Evolutionary conservation across 2,888 invertebrate genomes (phyloP).

Genomic region (Latheticus oryzae): DNA sequence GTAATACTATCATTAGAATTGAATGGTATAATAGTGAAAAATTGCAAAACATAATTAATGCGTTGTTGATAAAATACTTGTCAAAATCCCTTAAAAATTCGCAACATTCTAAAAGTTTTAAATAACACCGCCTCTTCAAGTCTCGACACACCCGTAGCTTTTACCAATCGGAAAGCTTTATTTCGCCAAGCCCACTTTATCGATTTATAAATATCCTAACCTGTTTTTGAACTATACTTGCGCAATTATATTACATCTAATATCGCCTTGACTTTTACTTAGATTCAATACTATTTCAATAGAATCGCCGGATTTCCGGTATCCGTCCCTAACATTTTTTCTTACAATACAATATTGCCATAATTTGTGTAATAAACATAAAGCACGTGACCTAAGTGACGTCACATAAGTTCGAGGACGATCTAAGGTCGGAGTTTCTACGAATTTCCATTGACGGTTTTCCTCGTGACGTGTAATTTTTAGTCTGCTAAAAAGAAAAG

Average conservation of each 20-base stretch:
- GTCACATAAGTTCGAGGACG: constrained; percentile 45
- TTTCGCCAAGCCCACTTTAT: constrained; percentile 51
- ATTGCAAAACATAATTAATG: too few relatives aligned
- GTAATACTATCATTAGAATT: too few relatives aligned
- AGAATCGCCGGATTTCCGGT: constrained; percentile 18
- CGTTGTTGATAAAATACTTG: too few relatives aligned
- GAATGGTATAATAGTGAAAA: too few relatives aligned
- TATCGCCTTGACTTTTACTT: constrained; percentile 51
- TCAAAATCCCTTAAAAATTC: too few relatives aligned
- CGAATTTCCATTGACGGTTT: constrained; percentile 20
- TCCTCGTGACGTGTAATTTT: constrained; percentile 25
- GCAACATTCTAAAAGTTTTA: constrained; percentile 33
- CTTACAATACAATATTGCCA: constrained; percentile 24
- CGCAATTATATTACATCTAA: constrained; percentile 32
- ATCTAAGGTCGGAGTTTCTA: constrained; percentile 39
- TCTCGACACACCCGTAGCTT: constrained; percentile 55
- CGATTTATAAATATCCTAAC: constrained; percentile 53
- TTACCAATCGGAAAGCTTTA: constrained; percentile 50
- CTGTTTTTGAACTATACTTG: constrained; percentile 42
- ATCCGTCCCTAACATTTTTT: constrained; percentile 4
- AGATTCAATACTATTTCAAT: constrained; percentile 11
- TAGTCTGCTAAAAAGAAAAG: too few relatives aligned
- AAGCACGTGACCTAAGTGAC: constrained; percentile 46
- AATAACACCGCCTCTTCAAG: constrained; percentile 35
- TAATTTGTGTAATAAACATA: constrained; percentile 23